Base-by-base conservation (phyloP, 2,888 invertebrate species). In the Mimas tiliae region DNA sequence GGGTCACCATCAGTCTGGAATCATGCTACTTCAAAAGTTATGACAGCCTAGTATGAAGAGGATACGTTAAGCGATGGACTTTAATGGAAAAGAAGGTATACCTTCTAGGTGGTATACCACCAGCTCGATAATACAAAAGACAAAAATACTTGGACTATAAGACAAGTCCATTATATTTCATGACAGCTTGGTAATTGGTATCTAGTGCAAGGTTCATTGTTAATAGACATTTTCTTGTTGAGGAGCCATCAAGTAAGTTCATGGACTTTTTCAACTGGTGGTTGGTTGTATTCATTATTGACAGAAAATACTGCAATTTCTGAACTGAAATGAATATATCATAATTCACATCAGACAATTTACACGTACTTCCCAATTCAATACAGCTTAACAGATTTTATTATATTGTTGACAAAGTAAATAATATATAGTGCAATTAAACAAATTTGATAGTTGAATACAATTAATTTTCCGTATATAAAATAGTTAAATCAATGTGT, bases 381-480 rank as follows among this genome's bases (percentile, higher is more conserved):
- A 14, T 19, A 19, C 16, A 47, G 51, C 48, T 27, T 65, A 19
- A 14, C 38, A 65, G 68, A 58, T 12, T 58, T 42, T 58, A 58
- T 58, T 19, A 42, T 42, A 42, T 42, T 58, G 65, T 58, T 58
- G 58, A 42, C 38, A 58, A 38, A 58, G 34, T 42, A 58, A 58
- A 58, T 58, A 42, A 62, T 69, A 69, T 69, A 71, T 67, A 74
- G 73, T 74, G 69, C 71, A 75, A 72, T 71, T 68, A 67, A 72
- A 67, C 68, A 58, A 42, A 42, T 58, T 73, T 72, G 69, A 72
- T 74, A 68, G 67, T 72, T 73, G 69, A 58, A 58, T 58, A 19
- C 58, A 67, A 70, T 63, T 68, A 68, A 67, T 65, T 70, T 73
- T 68, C 64, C 68, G 42, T 58, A 42, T 42, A 42, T 58, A 34